A percentile compares a stretch with the other conserved stretches of the same genome.
phyloP scores from a whole-genome alignment of 2,113 vertebrate genomes.

The Esox niger region DNA sequence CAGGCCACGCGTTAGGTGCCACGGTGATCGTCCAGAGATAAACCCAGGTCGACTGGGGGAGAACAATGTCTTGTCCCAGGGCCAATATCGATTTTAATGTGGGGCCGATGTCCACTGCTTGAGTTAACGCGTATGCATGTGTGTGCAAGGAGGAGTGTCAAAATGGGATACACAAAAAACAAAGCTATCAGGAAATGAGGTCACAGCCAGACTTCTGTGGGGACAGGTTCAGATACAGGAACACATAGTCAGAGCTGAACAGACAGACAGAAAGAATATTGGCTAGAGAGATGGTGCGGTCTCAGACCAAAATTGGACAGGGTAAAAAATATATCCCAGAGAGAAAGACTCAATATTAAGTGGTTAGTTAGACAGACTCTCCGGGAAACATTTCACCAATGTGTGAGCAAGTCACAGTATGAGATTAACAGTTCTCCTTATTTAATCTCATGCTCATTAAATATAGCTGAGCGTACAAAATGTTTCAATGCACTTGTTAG shows the following conservation, averaged over 20 bases:
- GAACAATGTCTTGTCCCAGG: no score
- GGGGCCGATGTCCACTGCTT: no score
- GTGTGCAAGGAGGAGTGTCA: no score
- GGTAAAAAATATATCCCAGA: neutral
- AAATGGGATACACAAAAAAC: neutral
- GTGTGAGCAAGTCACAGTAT: neutral
- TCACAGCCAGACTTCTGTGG: neutral
- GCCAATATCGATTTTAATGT: no score
- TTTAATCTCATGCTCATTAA: no score
- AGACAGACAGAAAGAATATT: neutral
- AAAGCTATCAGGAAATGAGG: neutral
- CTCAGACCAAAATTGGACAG: constrained; percentile 6
- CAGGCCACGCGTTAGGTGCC: no score
- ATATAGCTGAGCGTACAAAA: no score
- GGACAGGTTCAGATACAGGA: neutral
- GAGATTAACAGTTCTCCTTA: neutral
- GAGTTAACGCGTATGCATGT: no score
- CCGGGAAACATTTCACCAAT: neutral
- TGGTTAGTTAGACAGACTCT: neutral
- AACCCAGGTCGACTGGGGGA: no score
- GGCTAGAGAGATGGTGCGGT: neutral
- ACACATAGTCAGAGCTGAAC: neutral
- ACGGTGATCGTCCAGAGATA: no score
- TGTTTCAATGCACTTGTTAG: no score
- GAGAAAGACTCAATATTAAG: neutral